Evolutionary conservation across 2,113 vertebrate genomes (phyloP), one percentile per base, ranked within the genome.

Genomic region (Recurvirostra avosetta): DNA sequence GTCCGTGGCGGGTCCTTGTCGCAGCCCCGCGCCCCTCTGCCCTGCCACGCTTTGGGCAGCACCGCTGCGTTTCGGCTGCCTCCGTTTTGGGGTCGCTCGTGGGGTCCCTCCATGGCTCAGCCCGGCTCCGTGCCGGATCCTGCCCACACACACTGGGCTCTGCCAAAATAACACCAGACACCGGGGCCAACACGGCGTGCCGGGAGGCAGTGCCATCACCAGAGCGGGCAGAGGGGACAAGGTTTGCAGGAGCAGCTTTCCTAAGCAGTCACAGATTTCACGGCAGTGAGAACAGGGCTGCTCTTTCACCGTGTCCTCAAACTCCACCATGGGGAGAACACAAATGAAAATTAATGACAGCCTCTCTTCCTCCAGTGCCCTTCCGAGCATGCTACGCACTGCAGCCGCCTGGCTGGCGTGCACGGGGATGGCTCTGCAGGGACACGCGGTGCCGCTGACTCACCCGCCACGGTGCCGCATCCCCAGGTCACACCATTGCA

Each of bases 111-210:
- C n/a, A 6, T 1, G 2, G 53, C 61, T 45, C 63, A 85, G 68
- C 22, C 72, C 63, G 38, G 56, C 5, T 0, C 36, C 2, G 0
- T 22, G 56, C 52, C 0, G 0, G 45, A 12, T 34, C 74, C 86
- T 66, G 20, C 75, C 56, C 65, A 30, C 8, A 0, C 4, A 7
- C 55, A 7, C 20, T 20, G 13, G 45, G 20, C 40, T 40, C 52
- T 86, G 61, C 45, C 16, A 0, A 36, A 50, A 5, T 0, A 4
- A 12, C 1, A 5, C 50, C 18, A 41, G 20, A 25, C 40, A 32
- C 47, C 3, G 5, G 38, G 23, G 22, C 43, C 11, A 6, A 2
- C 9, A 6, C 0, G 3, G 6, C 8, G 3, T 2, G 25, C 23
- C 5, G 2, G 41, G 14, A 50, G 43, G n/a, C 70, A 15, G 43